Evolutionary conservation across 2,888 invertebrate genomes (phyloP), one percentile per base, ranked within the genome.

Genomic region (Callyntrura sp.): DNA sequence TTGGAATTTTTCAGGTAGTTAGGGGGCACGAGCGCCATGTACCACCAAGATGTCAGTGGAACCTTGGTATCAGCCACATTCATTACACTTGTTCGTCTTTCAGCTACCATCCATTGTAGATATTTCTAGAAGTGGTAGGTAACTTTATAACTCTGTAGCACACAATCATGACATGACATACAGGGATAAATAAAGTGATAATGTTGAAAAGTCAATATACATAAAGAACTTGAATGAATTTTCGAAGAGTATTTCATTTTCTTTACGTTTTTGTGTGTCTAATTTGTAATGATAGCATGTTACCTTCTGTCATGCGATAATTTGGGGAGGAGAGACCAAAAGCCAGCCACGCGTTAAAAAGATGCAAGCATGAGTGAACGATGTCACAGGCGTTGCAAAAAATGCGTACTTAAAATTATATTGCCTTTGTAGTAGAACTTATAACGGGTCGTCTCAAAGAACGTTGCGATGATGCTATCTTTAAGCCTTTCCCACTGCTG

Each of bases 41-140:
- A 43, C 73, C 68, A 68, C n/a, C 62, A 70, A 60, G 62, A 73
- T 20, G 23, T 73, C 82, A 84, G 62, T 82, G 82, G 60, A 88
- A 84, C 88, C 88, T 88, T 88, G 88, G 88, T 88, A 51, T 70
- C 88, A 88, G 84, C 88, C 88, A 88, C 83, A 88, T 43, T 84
- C 83, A 88, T 88, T 82, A 57, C 82, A 87, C 88, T 51, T 76
- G 5, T 76, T 23, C 35, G 57, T 57, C 17, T 5, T 85, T 51
- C n/a, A 76, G n/a, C 20, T 68, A 60, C 14, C 17, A 23, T 70
- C 48, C 70, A 70, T 81, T 70, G 57, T 25, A 68, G 60, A 87
- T 0, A 20, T 88, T 79, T 88, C 88, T 88, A 88, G 82, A 88
- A 73, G 25, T 45, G 60, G 45, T 35, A 23, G 5, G 45, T 20